These are phyloP conservation scores for cattle (Bos taurus) DNA, from an alignment of 2,113 vertebrate genomes.

Conservation along the genomic window DNA sequence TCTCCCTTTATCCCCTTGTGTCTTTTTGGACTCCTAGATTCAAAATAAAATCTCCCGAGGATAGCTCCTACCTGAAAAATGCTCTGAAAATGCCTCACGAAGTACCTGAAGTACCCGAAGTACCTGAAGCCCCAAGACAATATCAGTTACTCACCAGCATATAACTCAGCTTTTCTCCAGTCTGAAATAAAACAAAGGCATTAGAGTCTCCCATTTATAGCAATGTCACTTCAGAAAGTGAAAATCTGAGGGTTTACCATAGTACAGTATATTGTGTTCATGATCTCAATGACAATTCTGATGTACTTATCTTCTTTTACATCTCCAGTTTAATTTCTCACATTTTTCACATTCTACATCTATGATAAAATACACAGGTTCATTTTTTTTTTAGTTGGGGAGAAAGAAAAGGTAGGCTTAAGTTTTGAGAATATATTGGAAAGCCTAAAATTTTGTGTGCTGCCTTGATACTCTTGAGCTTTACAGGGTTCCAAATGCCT, in stretches of 20 bases:
- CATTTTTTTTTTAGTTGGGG: not conserved
- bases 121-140: not conserved
- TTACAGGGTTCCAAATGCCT: not conserved
- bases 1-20: not conserved
- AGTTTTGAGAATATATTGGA: not conserved
- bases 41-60: not conserved
- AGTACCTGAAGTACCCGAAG: not conserved
- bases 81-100: not conserved
- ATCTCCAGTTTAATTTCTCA: not conserved
- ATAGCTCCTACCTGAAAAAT: not conserved
- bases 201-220: not conserved
- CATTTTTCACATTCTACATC: not conserved
- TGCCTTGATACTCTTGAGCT: not conserved
- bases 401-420: not conserved
- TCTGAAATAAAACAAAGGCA: constrained; percentile 29
- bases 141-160: constrained; percentile 16
- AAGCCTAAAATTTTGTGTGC: not conserved
- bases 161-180: constrained; percentile 19
- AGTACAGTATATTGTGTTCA: not conserved
- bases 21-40: not conserved
- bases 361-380: not conserved
- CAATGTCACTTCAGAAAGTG: not conserved
- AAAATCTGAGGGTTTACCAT: not conserved
- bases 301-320: not conserved
- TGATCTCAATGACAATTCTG: not conserved